Evolutionary conservation across 2,797 vertebrate genomes (phyloP), one percentile per base, ranked within the genome.

Genomic region (Smutsia temminckii): DNA sequence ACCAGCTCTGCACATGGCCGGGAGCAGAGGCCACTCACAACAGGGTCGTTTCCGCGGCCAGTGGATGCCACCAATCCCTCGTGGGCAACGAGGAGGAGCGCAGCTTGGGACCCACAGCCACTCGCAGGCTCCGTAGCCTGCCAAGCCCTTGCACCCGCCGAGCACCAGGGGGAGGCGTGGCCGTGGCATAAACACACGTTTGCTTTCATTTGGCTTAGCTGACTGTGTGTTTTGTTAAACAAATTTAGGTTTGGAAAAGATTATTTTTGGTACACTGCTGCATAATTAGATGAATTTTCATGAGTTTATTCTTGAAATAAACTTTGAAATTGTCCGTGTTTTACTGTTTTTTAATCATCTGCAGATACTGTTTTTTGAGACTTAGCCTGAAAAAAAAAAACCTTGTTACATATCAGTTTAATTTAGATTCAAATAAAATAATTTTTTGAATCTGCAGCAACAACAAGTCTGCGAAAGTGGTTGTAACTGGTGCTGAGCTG

Each of bases 391-490:
- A 59, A 69, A 89, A 77, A 61, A 92, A 95, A 93, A 97, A 59
- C 81, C 96, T 97, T 97, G 75, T 97, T 97, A 94, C 84, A 91
- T 98, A 97, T 95, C 85, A 97, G 92, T 97, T 98, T 98, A 98
- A 98, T 98, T 98, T 98, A 98, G 91, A 97, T 98, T 98, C 95
- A 96, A 93, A 97, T 95, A 69, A 98, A 98, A 98, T 96, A 96
- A 97, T 97, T 95, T 98, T 98, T 97, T 98, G 96, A 98, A 98
- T 98, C 98, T 98, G 83, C 97, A 97, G 91, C 97, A 98, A 97
- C 96, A 98, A 97, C 94, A 98, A 98, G 95, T 97, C 97, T 98
- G 95, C 18, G 94, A 97, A 98, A 98, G 94, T 97, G 91, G 97
- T 97, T 97, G 85, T 97, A 98, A 97, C 97, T 97, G 97, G 97